Percentiles rank a stretch among this genome's conserved stretches.
These are phyloP conservation scores for Drosophila pegasa DNA, from an alignment of 2,888 invertebrate genomes.

Conservation along the genomic window DNA sequence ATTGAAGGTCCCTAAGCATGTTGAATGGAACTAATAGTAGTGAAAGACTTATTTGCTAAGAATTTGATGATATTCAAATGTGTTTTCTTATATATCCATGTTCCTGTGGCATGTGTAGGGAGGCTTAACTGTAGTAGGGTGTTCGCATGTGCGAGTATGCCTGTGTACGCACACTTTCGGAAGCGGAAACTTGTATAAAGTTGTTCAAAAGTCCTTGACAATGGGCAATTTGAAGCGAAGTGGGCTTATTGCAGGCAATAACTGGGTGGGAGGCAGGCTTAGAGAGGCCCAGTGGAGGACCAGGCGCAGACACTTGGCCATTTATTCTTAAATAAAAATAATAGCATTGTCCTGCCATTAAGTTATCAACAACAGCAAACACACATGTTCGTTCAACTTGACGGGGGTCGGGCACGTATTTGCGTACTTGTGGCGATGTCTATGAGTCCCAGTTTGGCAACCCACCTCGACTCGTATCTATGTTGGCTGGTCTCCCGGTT, in stretches of 20 bases:
- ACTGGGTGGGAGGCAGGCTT: slow-evolving; percentile 11
- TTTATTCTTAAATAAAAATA: slow-evolving; percentile 58
- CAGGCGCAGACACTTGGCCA: slow-evolving; percentile 41
- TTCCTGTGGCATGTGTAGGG: neutral
- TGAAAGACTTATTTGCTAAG: no score
- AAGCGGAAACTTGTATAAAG: slow-evolving; percentile 60
- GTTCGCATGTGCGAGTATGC: slow-evolving; percentile 7
- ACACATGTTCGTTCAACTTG: slow-evolving; percentile 42
- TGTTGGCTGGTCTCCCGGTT: slow-evolving; percentile 50
- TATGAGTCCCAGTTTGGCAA: slow-evolving; percentile 5
- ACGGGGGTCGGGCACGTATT: slow-evolving; percentile 43
- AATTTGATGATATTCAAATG: no score
- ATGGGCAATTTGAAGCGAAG: slow-evolving; percentile 65
- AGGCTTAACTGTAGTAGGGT: neutral
- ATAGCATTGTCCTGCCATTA: slow-evolving; percentile 70
- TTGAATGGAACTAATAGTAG: no score
- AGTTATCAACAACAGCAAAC: slow-evolving; percentile 72
- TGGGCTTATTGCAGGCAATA: slow-evolving; percentile 50
- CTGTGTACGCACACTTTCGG: slow-evolving; percentile 24
- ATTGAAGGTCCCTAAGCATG: no score
- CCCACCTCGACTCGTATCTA: slow-evolving; percentile 41
- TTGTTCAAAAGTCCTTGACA: slow-evolving; percentile 71
- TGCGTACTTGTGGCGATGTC: slow-evolving; percentile 20
- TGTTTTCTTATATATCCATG: neutral
- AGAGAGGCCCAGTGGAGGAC: slow-evolving; percentile 1